Percentiles rank a stretch among this genome's conserved stretches.
Evolutionary conservation across 2,113 vertebrate species (phyloP).

Genomic region (Leucoraja erinaceus): DNA sequence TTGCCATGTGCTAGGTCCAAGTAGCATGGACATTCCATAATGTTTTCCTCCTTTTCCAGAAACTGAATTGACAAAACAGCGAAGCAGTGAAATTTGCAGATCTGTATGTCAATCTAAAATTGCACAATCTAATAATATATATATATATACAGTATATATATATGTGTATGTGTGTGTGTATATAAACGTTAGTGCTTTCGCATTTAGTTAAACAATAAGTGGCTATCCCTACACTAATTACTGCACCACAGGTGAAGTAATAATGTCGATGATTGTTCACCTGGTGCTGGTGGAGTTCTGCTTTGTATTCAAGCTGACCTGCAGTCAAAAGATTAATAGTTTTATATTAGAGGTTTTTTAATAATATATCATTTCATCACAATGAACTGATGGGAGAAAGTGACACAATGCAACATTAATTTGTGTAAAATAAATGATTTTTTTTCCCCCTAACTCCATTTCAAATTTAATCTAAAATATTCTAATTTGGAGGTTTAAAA

Average conservation of each 20-base stretch:
- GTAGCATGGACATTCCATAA: not conserved
- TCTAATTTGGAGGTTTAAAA: constrained; percentile 24
- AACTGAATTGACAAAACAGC: not conserved
- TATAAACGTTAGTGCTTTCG: not conserved
- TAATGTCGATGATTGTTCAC: constrained; percentile 8
- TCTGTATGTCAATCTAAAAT: not conserved
- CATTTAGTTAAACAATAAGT: not conserved
- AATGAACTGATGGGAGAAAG: constrained; percentile 26
- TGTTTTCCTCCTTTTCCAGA: not conserved
- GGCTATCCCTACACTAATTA: not conserved
- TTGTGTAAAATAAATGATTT: constrained; percentile 32
- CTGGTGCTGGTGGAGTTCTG: not conserved
- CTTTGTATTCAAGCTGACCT: constrained; percentile 21
- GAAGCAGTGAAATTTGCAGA: not conserved
- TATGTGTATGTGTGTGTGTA: too few species aligned
- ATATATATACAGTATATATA: too few species aligned
- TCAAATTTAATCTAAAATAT: constrained; percentile 35
- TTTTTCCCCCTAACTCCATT: not conserved
- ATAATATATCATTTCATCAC: constrained; percentile 29
- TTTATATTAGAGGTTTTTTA: constrained; percentile 22
- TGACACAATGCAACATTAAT: constrained; percentile 35
- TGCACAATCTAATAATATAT: too few species aligned
- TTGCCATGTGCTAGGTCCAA: not conserved
- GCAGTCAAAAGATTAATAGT: constrained; percentile 26
- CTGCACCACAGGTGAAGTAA: not conserved